Percentiles rank a stretch among this genome's conserved stretches.
These are phyloP conservation scores for Drosophila sulfurigaster DNA, from an alignment of 1,140 invertebrate species.

Conservation along the genomic window DNA sequence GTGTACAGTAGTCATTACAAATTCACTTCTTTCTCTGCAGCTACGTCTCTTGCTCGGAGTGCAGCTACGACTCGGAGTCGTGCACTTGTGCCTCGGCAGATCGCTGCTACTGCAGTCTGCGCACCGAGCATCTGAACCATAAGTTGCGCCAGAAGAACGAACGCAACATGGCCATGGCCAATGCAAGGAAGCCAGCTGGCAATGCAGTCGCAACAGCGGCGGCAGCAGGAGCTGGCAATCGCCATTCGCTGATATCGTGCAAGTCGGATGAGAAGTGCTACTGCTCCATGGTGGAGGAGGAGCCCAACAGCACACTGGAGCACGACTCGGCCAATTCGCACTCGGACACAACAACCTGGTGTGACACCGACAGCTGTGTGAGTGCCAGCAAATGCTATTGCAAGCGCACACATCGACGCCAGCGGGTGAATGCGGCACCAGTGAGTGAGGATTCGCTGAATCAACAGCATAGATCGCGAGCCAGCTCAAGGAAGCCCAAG, in stretches of 20 bases:
- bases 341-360: constrained; percentile 88
- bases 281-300: constrained; percentile 86
- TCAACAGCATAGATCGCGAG: constrained; percentile 60
- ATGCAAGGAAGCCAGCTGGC: constrained; percentile 34
- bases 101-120: constrained; percentile 91
- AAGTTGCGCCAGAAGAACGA: constrained; percentile 74
- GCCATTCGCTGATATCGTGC: constrained; percentile 83
- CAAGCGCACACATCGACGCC: constrained; percentile 84
- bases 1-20: neutral
- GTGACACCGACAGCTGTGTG: constrained; percentile 94
- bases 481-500: constrained; percentile 51
- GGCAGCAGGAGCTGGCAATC: constrained; percentile 25
- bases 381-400: constrained; percentile 96
- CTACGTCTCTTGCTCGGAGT: constrained; percentile 94
- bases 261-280: constrained; percentile 89
- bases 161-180: constrained; percentile 58
- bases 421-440: constrained; percentile 39
- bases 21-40: constrained; percentile 30
- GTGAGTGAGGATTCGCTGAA: constrained; percentile 64
- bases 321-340: constrained; percentile 69
- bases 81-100: constrained; percentile 91
- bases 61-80: constrained; percentile 92
- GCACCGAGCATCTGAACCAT: constrained; percentile 77
- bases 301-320: constrained; percentile 67
- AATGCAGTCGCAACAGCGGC: neutral